Evolutionary conservation across 2,888 invertebrate species (phyloP), one percentile per base, ranked within the genome.

Genomic region (Cheilosia vernalis): DNA sequence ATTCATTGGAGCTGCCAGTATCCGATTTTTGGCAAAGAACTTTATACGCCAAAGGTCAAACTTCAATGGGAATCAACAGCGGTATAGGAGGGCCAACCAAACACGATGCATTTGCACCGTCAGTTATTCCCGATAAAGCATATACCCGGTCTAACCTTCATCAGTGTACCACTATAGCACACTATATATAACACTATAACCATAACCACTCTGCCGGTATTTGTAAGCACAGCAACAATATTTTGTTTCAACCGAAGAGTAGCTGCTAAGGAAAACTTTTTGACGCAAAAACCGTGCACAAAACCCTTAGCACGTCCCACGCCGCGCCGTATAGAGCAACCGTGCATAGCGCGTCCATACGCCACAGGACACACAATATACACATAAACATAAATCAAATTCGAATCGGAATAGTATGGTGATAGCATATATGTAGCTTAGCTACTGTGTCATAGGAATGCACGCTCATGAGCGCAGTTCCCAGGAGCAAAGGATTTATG

Each of bases 371-470:
- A 56, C 63, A 74, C 42, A 67, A 21, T 37, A 66, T 47, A 60
- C 67, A 79, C 69, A 77, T 37, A 69, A 58, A 44, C 67, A 79
- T 83, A 83, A 83, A 83, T 83, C 79, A 83, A 72, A 78, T 83
- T 78, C 79, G 83, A 83, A 79, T 79, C 61, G 24, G 56, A 66
- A 78, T 73, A 73, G 56, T 64, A 37, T 49, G 47, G 56, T 61
- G 72, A 78, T 61, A 78, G 72, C 55, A 37, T 49, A 64, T 58
- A 24, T 1, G 21, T 24, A 24, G n/a, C 3, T 2, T 24, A 64
- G 63, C 33, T 33, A 33, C 17, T 61, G 42, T 19, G 2, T 19
- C 53, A 47, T 47, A 56, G 64, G 47, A 72, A 37, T 53, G 17
- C 27, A 2, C 42, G 42, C 30, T 37, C 61, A n/a, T 6, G 40